These are phyloP conservation scores for Shargacucullia verbasci DNA, from an alignment of 2,888 invertebrate species.

Conservation along the genomic window DNA sequence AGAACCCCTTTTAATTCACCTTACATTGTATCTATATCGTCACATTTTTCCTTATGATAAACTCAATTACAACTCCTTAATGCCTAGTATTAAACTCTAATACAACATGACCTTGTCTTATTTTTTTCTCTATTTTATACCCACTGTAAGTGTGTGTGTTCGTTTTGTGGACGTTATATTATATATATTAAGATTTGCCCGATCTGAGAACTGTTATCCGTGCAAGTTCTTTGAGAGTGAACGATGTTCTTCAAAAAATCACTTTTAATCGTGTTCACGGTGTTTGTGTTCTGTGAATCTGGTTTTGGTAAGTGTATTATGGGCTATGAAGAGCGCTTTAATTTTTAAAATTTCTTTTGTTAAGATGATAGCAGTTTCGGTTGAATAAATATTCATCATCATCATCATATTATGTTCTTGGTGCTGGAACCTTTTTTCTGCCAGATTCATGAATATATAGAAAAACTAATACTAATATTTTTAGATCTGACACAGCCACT, in stretches of 20 bases:
- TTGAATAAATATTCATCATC: too few relatives aligned
- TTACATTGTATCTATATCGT: too few relatives aligned
- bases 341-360: too few relatives aligned
- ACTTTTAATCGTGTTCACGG: conserved; percentile 20
- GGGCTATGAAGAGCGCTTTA: too few relatives aligned
- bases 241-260: conserved; percentile 34
- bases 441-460: too few relatives aligned
- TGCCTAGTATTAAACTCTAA: conserved; percentile 6
- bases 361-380: too few relatives aligned
- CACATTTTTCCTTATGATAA: too few relatives aligned
- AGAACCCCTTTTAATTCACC: too few relatives aligned
- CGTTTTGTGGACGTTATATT: conserved; percentile 13
- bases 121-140: conserved; percentile 10
- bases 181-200: conserved; percentile 22
- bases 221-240: not conserved
- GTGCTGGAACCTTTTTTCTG: too few relatives aligned
- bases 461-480: too few relatives aligned
- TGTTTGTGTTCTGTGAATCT: conserved; percentile 34
- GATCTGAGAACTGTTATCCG: conserved; percentile 13
- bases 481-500: too few relatives aligned
- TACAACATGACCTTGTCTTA: conserved; percentile 11
- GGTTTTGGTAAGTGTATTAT: conserved; percentile 35
- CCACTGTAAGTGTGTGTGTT: conserved; percentile 4
- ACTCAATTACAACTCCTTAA: conserved; percentile 17
- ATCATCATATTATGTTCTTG: too few relatives aligned